Percentiles rank a stretch among this genome's conserved stretches.
These are phyloP conservation scores for Galendromus occidentalis DNA, from an alignment of 1,140 invertebrate species.

Conservation along the genomic window DNA sequence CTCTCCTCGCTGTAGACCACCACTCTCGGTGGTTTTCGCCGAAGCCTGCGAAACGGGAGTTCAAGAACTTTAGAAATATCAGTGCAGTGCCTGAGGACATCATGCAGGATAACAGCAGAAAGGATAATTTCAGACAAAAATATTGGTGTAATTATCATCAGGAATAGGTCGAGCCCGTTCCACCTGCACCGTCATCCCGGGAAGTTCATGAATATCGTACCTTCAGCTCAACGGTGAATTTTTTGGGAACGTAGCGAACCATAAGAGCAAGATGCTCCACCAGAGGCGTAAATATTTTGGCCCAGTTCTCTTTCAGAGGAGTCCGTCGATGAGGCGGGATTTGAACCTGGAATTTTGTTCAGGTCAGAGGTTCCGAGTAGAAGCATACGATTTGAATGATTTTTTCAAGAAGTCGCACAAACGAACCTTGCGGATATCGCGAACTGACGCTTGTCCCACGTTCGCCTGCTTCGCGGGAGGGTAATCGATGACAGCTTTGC, in stretches of 20 bases:
- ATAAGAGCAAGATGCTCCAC: slow-evolving; percentile 86
- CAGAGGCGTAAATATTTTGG: slow-evolving; percentile 86
- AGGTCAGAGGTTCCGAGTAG: too few species aligned
- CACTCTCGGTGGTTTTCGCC: slow-evolving; percentile 59
- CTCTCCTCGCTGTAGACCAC: slow-evolving; percentile 83
- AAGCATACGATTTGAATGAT: too few species aligned
- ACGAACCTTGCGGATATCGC: background rate
- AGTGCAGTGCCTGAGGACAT: slow-evolving; percentile 11
- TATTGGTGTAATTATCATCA: background rate
- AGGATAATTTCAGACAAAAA: background rate
- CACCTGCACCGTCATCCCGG: too few species aligned
- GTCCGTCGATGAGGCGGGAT: slow-evolving; percentile 59
- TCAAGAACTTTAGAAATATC: background rate
- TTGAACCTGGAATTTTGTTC: slow-evolving; percentile 32
- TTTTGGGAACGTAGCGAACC: slow-evolving; percentile 81
- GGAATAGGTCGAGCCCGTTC: too few species aligned
- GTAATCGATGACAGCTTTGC: background rate
- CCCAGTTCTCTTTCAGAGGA: slow-evolving; percentile 86
- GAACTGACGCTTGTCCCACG: background rate
- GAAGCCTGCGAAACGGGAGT: slow-evolving; percentile 28
- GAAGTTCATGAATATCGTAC: slow-evolving; percentile 14
- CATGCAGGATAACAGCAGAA: slow-evolving; percentile 10
- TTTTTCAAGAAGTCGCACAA: too few species aligned
- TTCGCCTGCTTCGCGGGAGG: background rate
- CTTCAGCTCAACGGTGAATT: slow-evolving; percentile 68